Conservation (phyloP, 2,113 vertebrate genomes). For the Pontoporia blainvillei region DNA sequence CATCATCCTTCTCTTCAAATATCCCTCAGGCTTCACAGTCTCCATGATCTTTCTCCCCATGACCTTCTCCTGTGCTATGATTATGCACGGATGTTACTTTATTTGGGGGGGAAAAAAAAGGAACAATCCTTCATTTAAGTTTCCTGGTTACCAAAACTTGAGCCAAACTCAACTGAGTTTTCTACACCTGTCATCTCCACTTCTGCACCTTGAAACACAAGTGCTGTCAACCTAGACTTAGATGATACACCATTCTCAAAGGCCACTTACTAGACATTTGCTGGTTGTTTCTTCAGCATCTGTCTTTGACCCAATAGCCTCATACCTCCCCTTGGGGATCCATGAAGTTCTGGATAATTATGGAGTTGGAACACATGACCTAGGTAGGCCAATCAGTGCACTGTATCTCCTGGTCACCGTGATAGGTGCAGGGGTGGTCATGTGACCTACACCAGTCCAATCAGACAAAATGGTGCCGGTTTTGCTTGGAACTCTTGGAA, state of each 20-base stretch:
- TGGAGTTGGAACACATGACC: neutral
- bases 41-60: neutral
- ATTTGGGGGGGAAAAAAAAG: accelerated
- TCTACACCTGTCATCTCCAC: neutral
- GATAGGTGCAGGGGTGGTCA: neutral
- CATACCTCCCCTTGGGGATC: neutral
- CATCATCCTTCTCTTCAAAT: accelerated
- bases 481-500: neutral
- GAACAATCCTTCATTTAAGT: neutral
- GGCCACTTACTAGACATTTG: neutral
- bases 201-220: neutral
- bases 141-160: neutral
- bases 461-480: neutral
- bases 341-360: neutral
- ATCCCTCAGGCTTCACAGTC: neutral
- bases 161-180: neutral
- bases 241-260: neutral
- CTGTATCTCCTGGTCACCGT: neutral
- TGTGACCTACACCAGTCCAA: neutral
- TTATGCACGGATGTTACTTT: neutral
- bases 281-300: neutral
- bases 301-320: neutral
- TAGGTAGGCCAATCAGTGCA: neutral
- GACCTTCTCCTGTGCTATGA: neutral
- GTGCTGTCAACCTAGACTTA: neutral